Base-by-base conservation (phyloP, 2,888 invertebrate genomes). In the Drosophila dives region DNA sequence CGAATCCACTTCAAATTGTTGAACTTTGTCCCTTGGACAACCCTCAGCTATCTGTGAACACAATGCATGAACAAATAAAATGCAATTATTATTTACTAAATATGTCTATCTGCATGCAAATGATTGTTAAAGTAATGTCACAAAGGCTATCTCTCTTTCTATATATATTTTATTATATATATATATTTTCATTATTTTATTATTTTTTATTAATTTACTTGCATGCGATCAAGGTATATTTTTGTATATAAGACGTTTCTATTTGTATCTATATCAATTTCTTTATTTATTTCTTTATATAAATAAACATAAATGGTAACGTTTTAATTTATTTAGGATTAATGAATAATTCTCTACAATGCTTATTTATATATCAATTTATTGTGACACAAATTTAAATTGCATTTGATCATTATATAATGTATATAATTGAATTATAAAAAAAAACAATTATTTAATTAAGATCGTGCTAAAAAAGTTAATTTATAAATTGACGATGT, bases 381-480 rank as follows among this genome's bases (percentile, higher is more conserved):
- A 3, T 54, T 36, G 11, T 36, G 0, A 34, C 8, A 23, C 11
- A 8, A 26, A 12, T 26, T 26, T 26, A n/a, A n/a, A 38, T 20
- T 8, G 23, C 20, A 17, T 5, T 42, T 29, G 23, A 10, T 11
- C 20, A 10, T 58, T 12, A 65, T 48, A 54, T 56, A 77, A 70
- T 66, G 77, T 72, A 69, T 65, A 56, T 72, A 66, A 87, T 81
- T 84, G 36, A 32, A 59, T 64, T 72, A 63, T 26, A 56, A 62
- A 55, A 65, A 58, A 62, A 51, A 48, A 56, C 66, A 72, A 70
- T 70, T 54, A 75, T 86, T 72, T 61, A 67, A 77, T 72, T 70
- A 75, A 66, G 61, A 51, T 8, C 56, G 53, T 66, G 54, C 49
- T 58, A 40, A 36, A 53, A 45, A 74, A 53, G 61, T 50, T 66